phyloP scores from a whole-genome alignment of 2,113 vertebrate genomes.

The Alosa alosa region DNA sequence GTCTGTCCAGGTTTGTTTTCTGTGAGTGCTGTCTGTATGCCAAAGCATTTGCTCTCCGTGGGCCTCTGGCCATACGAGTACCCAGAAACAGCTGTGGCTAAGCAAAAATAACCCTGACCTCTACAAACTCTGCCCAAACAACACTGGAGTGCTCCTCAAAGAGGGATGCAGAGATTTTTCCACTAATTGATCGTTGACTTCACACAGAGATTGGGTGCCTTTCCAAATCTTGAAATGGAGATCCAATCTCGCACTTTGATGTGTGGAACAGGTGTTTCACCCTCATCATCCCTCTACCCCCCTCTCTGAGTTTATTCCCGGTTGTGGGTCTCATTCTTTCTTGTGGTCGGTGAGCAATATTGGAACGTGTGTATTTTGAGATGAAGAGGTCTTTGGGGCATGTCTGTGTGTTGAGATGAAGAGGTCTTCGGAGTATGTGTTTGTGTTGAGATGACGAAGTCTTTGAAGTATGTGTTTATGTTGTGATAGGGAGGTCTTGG shows the following conservation, averaged over 20 bases:
- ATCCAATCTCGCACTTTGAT: slow-evolving; percentile 1
- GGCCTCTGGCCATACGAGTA: not conserved
- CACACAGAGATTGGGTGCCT: slow-evolving; percentile 18
- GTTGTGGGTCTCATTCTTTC: not conserved
- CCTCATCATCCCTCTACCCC: not conserved
- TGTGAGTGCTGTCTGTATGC: not conserved
- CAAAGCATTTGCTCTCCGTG: not conserved
- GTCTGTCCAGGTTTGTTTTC: not conserved
- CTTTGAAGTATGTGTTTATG: too few relatives aligned
- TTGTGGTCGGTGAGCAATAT: too few relatives aligned
- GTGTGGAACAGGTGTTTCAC: slow-evolving; percentile 18
- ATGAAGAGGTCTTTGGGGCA: slow-evolving; percentile 3
- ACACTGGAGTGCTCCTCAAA: slow-evolving; percentile 25
- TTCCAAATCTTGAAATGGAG: not conserved
- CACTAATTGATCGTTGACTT: slow-evolving; percentile 25
- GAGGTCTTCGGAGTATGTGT: too few relatives aligned
- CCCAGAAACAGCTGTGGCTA: slow-evolving; percentile 29
- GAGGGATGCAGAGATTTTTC: slow-evolving; percentile 4
- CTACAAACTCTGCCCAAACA: slow-evolving; percentile 20
- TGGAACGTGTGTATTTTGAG: slow-evolving; percentile 22
- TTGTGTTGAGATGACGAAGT: too few relatives aligned
- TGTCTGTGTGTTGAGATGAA: not conserved
- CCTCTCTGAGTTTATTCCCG: not conserved
- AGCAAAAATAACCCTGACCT: slow-evolving; percentile 26
- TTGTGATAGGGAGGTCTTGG: too few relatives aligned